A percentile compares a stretch with the other conserved stretches of the same genome.
Conservation (phyloP, 2,797 vertebrate genomes). For the Acridotheres tristis region DNA sequence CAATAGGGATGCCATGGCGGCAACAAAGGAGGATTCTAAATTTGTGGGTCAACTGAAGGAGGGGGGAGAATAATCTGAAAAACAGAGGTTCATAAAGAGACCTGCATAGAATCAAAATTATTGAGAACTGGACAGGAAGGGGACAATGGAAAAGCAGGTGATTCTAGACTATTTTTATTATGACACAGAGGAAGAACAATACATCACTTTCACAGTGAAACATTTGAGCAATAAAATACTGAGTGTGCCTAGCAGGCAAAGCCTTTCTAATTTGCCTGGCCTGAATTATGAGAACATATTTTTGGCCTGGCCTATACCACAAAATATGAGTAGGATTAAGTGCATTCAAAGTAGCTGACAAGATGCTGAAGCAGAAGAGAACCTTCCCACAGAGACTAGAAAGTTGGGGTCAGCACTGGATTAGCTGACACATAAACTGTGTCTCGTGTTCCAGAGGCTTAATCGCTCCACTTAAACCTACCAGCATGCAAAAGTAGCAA, state of each 20-base stretch:
- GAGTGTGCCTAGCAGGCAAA: conserved; percentile 15
- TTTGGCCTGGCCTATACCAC: not conserved
- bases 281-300: conserved; percentile 6
- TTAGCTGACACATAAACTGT: not conserved
- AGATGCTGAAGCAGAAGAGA: conserved; percentile 1
- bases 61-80: not conserved
- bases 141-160: not conserved
- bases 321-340: conserved; percentile 33
- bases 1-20: not conserved
- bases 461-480: not conserved
- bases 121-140: not conserved
- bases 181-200: not conserved
- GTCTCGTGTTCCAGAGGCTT: not conserved
- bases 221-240: conserved; percentile 2
- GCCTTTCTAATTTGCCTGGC: conserved; percentile 6
- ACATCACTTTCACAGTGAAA: not conserved
- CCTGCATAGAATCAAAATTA: not conserved
- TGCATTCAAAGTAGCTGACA: conserved; percentile 2
- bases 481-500: not conserved
- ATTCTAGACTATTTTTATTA: not conserved
- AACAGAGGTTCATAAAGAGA: not conserved
- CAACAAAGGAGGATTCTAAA: not conserved
- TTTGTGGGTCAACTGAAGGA: not conserved
- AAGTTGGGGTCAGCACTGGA: conserved; percentile 5
- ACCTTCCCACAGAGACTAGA: not conserved